Conservation (phyloP, 2,113 vertebrate species). For the Tor tambroides region DNA sequence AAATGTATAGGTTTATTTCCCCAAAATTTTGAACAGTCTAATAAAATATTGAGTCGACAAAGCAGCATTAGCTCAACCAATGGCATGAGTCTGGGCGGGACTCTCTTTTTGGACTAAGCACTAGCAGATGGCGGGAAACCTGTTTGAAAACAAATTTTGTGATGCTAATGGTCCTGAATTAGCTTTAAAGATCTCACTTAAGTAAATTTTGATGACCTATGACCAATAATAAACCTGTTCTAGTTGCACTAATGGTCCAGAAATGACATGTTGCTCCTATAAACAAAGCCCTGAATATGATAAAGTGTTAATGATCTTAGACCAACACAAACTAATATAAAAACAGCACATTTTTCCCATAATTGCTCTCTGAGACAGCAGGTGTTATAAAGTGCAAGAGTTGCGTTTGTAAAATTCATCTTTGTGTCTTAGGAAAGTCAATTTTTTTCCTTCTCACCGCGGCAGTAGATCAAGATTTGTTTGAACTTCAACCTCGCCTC, state of each 20-base stretch:
- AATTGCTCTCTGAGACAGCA: background rate
- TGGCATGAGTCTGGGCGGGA: background rate
- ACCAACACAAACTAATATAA: conserved; percentile 15
- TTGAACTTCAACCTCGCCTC: conserved; percentile 51
- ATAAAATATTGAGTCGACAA: background rate
- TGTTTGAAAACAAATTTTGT: background rate
- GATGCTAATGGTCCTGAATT: background rate
- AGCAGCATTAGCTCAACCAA: background rate
- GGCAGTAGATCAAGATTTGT: conserved; percentile 53
- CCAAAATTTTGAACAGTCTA: background rate
- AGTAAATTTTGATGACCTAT: too few relatives aligned
- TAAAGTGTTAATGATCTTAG: background rate
- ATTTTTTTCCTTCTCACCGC: conserved; percentile 24
- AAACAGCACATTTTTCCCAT: background rate
- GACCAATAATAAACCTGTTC: background rate
- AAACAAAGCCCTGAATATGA: background rate
- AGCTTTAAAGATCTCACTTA: too few relatives aligned
- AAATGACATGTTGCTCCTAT: background rate
- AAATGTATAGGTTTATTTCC: background rate
- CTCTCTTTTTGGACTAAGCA: background rate
- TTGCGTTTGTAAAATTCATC: conserved; percentile 37
- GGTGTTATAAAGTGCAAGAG: conserved; percentile 15
- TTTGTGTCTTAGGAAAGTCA: conserved; percentile 45
- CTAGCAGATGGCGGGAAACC: background rate
- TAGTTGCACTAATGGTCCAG: background rate